Percentiles rank a stretch among this genome's conserved stretches.
These are phyloP conservation scores for Enchytraeus crypticus DNA, from an alignment of 2,888 invertebrate species.

Conservation along the genomic window DNA sequence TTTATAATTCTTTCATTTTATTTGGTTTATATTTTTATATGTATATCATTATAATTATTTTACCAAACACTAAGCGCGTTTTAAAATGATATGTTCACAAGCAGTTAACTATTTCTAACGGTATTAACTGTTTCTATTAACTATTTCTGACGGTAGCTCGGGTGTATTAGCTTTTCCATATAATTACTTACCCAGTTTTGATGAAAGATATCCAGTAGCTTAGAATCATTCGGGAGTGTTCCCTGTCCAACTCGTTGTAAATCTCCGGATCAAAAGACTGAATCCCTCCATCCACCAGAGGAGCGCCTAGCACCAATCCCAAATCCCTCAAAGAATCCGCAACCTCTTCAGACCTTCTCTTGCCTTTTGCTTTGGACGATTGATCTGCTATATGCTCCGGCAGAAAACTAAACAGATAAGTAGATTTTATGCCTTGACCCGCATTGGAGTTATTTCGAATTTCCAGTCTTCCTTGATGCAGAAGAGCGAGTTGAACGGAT, in stretches of 20 bases:
- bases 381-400: too few species aligned
- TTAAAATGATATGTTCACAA: too few species aligned
- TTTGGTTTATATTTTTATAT: too few species aligned
- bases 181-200: slow-evolving; percentile 37
- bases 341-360: slow-evolving; percentile 26
- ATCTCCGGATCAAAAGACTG: slow-evolving; percentile 33
- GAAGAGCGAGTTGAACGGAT: slow-evolving; percentile 75
- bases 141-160: too few species aligned
- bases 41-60: too few species aligned
- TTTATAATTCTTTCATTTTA: too few species aligned
- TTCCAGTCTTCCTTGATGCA: slow-evolving; percentile 58
- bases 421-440: slow-evolving; percentile 50
- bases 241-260: slow-evolving; percentile 33
- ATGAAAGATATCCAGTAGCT: slow-evolving; percentile 46
- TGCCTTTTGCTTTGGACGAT: background rate
- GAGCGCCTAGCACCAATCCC: slow-evolving; percentile 44
- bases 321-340: slow-evolving; percentile 40
- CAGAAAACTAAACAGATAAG: slow-evolving; percentile 55
- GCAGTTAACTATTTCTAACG: too few species aligned
- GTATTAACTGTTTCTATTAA: too few species aligned
- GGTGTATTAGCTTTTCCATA: too few species aligned
- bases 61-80: too few species aligned
- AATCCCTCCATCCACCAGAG: slow-evolving; percentile 36
- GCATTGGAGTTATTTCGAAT: background rate
- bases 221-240: slow-evolving; percentile 41